phyloP scores from a whole-genome alignment of 2,797 vertebrate genomes.

The Spheniscus humboldti region DNA sequence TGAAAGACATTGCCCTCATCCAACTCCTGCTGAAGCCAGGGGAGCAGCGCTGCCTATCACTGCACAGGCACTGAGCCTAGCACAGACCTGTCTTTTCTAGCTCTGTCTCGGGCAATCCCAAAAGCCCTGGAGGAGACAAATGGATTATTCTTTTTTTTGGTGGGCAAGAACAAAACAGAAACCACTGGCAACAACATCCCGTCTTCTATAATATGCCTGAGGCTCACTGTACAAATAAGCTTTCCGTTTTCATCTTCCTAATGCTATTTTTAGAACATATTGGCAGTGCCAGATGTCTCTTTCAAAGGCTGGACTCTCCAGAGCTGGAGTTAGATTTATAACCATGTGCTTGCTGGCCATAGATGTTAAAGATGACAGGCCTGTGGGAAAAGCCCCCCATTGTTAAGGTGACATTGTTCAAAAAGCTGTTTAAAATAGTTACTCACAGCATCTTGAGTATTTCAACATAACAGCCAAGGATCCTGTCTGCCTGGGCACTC shows the following conservation, averaged over 20 bases:
- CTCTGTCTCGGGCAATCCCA: not conserved
- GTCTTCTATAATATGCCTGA: not conserved
- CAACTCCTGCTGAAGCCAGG: not conserved
- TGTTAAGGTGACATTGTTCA: not conserved
- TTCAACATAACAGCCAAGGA: conserved; percentile 96
- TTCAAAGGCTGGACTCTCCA: conserved; percentile 12
- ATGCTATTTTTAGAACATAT: conserved; percentile 53
- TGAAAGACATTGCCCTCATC: not conserved
- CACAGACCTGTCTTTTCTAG: not conserved
- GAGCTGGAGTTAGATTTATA: conserved; percentile 25
- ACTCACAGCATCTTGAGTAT: conserved; percentile 99
- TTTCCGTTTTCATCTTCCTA: conserved; percentile 30
- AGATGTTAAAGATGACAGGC: conserved; percentile 8
- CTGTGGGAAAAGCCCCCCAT: not conserved
- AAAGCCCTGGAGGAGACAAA: not conserved
- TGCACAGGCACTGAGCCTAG: not conserved
- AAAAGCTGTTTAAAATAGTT: not conserved
- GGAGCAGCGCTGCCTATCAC: not conserved
- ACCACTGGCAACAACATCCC: not conserved
- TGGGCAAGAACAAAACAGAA: conserved; percentile 40
- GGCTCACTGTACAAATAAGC: conserved; percentile 34
- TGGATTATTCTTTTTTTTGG: not conserved
- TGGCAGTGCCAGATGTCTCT: conserved; percentile 56
- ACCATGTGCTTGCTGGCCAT: not conserved
- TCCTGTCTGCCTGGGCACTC: conserved; percentile 91